A percentile compares a stretch with the other conserved stretches of the same genome.
Evolutionary conservation across 2,797 vertebrate genomes (phyloP).

Genomic region (Epinephelus coioides): DNA sequence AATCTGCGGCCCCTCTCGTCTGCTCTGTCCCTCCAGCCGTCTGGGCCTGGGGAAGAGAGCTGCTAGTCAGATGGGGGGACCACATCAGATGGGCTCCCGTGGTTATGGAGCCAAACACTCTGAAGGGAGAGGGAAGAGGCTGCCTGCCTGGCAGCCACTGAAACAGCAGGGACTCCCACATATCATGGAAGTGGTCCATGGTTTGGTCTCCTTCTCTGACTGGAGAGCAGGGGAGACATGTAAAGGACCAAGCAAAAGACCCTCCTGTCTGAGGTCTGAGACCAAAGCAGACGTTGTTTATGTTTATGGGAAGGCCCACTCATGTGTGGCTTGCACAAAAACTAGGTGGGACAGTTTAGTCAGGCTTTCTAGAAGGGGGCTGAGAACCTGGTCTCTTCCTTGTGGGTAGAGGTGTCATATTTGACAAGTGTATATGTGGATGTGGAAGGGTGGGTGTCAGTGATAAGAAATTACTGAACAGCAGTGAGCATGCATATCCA

Average conservation of each 20-base stretch:
- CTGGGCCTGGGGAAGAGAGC: conserved; percentile 79
- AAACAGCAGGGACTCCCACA: conserved; percentile 88
- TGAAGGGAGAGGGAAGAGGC: conserved; percentile 78
- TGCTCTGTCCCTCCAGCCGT: conserved; percentile 79
- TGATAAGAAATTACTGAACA: conserved; percentile 82
- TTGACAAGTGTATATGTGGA: conserved; percentile 84
- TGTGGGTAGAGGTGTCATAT: conserved; percentile 81
- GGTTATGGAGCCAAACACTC: conserved; percentile 78
- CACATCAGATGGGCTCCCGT: conserved; percentile 85
- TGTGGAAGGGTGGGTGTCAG: conserved; percentile 81
- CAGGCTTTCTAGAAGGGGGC: conserved; percentile 40
- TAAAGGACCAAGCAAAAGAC: conserved; percentile 56
- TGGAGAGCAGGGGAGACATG: conserved; percentile 63
- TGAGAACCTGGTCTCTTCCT: conserved; percentile 68
- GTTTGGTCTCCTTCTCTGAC: conserved; percentile 70
- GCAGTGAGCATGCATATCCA: conserved; percentile 82
- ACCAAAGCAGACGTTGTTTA: conserved; percentile 35
- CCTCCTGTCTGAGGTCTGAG: conserved; percentile 21
- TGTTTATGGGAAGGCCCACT: conserved; percentile 15
- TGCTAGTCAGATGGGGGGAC: conserved; percentile 84
- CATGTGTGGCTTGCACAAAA: neutral
- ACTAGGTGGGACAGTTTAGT: conserved; percentile 29
- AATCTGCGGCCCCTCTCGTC: conserved; percentile 86
- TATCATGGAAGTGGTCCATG: conserved; percentile 83
- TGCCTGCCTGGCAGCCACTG: conserved; percentile 83